Base-by-base conservation (phyloP, 1,140 invertebrate species). In the Akabosia matsudoensis region DNA sequence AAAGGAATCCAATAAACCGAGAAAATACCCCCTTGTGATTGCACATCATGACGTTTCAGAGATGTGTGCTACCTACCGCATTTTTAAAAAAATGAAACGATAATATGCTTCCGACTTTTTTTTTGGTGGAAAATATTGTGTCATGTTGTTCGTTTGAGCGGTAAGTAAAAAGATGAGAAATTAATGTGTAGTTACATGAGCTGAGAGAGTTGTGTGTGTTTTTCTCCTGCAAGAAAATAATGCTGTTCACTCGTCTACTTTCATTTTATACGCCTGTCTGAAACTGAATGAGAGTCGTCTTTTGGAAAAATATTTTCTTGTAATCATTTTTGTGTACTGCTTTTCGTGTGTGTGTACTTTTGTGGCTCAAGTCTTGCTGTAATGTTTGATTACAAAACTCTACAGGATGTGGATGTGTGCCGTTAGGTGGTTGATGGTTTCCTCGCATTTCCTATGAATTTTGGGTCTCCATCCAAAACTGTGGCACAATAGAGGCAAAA, bases 1-100 rank as follows among this genome's bases (percentile, higher is more conserved):
- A 56, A 24, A 56, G 54, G 54, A 56, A 56, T 56, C 54, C 54
- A 10, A 56, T 56, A 56, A 56, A 56, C 54, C 22, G 54, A 56
- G 54, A 56, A 56, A 56, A 56, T 56, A 22, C 54, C 54, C 54
- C 54, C 54, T 56, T 56, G 13, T 56, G 54, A 22, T 22, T 56
- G 22, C n/a, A 22, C 24, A 56, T 56, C 4, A 56, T 10, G 54
- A 56, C 10, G 10, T 56, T 56, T 56, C 54, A 4, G 37, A 45
- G 37, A n/a, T 18, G 7, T 45, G 7, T 45, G 10, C 3, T 56
- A 56, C 54, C 54, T 56, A 56, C 54, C 54, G 54, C 54, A 56
- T 56, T 56, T 56, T 56, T n/a, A 45, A 45, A 45, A 45, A 18
- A 45, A 45, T 10, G 37, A 45, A 18, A 18, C 18, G 18, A 18